Evolutionary conservation across 2,888 invertebrate species (phyloP).

Genomic region (Eristalis intricaria): DNA sequence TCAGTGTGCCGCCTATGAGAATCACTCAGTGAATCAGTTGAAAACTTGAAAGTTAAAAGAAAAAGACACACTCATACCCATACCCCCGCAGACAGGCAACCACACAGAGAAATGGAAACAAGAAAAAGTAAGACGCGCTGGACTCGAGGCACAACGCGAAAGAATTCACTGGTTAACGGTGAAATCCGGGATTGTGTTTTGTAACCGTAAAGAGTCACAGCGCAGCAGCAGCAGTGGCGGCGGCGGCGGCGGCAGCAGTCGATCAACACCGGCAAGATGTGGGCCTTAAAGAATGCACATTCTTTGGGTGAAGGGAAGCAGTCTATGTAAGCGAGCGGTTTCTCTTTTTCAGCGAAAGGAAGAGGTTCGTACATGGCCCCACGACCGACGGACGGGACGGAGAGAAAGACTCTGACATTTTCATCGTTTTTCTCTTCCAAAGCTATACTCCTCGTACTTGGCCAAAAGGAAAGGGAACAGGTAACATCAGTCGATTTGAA

Average conservation of each 20-base stretch:
- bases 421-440: constrained; percentile 19
- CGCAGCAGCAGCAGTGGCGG: constrained; percentile 31
- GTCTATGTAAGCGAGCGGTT: constrained; percentile 27
- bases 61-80: constrained; percentile 8
- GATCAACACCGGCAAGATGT: constrained; percentile 40
- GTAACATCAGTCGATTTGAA: constrained; percentile 18
- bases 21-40: constrained; percentile 13
- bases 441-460: background rate
- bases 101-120: constrained; percentile 3
- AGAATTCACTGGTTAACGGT: constrained; percentile 66
- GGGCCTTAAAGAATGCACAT: constrained; percentile 56
- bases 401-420: background rate
- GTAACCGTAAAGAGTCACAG: constrained; percentile 62
- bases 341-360: constrained; percentile 47
- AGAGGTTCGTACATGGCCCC: background rate
- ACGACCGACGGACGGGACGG: background rate
- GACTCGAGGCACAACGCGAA: constrained; percentile 46
- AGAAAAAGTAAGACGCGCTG: constrained; percentile 19
- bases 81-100: constrained; percentile 13
- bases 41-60: constrained; percentile 50
- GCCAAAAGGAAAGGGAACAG: background rate
- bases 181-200: constrained; percentile 69
- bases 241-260: background rate
- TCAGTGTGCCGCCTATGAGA: constrained; percentile 33
- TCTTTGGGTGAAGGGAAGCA: constrained; percentile 67